A percentile compares a stretch with the other conserved stretches of the same genome.
Evolutionary conservation across 2,797 vertebrate species (phyloP).

Genomic region (Platalea minor): DNA sequence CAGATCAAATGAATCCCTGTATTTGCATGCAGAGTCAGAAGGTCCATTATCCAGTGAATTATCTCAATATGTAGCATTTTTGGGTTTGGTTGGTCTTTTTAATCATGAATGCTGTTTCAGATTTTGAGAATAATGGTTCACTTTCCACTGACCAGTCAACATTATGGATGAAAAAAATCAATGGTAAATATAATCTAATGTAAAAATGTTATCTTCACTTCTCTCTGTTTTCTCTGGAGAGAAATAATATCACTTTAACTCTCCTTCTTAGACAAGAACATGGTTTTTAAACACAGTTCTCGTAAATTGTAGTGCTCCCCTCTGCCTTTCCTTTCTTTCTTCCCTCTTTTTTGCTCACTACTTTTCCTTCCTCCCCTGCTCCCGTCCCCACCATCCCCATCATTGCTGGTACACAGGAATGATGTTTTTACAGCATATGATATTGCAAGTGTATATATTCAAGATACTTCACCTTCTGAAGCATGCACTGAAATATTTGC

Average conservation of each 20-base stretch:
- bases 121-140: background rate
- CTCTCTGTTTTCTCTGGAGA: background rate
- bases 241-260: background rate
- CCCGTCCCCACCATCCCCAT: too few species aligned
- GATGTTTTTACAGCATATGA: background rate
- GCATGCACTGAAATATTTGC: background rate
- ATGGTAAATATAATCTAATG: background rate
- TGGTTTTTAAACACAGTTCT: background rate
- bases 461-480: background rate
- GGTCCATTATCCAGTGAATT: background rate
- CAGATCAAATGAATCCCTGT: background rate
- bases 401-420: background rate
- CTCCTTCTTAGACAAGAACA: background rate
- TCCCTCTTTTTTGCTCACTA: background rate
- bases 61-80: background rate
- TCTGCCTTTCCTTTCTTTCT: background rate
- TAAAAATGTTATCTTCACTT: background rate
- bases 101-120: background rate
- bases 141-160: background rate
- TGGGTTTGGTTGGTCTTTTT: background rate
- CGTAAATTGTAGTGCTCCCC: background rate
- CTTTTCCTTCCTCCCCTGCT: background rate
- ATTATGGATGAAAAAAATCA: background rate
- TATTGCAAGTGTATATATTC: background rate
- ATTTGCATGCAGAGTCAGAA: background rate